Conservation (phyloP, 2,797 vertebrate species). For the Hozukius guyotensis region DNA sequence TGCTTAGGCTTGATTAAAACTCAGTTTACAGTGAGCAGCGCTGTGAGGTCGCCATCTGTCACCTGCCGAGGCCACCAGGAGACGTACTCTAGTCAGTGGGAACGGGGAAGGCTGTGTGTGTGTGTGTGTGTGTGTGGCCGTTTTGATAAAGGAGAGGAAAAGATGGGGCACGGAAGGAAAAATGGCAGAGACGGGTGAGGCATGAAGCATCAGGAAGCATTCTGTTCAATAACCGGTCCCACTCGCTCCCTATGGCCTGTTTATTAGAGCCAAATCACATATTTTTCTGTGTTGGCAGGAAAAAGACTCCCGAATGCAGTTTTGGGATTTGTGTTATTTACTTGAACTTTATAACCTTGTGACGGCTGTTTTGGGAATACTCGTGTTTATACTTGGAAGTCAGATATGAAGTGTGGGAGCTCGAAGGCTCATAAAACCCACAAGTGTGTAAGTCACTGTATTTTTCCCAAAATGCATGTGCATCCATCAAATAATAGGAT, state of each 20-base stretch:
- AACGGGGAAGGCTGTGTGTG: neutral
- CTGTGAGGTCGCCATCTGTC: constrained; percentile 92
- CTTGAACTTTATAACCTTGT: constrained; percentile 60
- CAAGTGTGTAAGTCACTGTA: constrained; percentile 27
- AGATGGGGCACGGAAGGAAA: constrained; percentile 31
- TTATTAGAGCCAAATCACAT: constrained; percentile 53
- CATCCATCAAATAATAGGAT: constrained; percentile 13
- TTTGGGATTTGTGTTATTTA: constrained; percentile 62
- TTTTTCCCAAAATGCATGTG: constrained; percentile 12
- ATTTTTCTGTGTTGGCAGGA: constrained; percentile 40
- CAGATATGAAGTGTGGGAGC: constrained; percentile 15
- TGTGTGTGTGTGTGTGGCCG: neutral
- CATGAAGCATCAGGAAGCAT: constrained; percentile 42
- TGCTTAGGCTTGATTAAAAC: constrained; percentile 94
- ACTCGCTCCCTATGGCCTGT: constrained; percentile 28
- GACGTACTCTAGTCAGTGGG: constrained; percentile 81
- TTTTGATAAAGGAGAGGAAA: constrained; percentile 47
- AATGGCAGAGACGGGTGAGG: constrained; percentile 35
- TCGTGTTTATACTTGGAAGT: constrained; percentile 45
- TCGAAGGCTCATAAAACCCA: constrained; percentile 42
- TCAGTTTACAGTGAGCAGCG: constrained; percentile 87
- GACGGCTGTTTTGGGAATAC: constrained; percentile 55
- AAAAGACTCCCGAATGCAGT: constrained; percentile 44
- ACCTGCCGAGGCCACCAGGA: constrained; percentile 85
- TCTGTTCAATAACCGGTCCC: constrained; percentile 46